Evolutionary conservation across 2,113 vertebrate species (phyloP), one percentile per base, ranked within the genome.

Genomic region (Colinus virginianus): DNA sequence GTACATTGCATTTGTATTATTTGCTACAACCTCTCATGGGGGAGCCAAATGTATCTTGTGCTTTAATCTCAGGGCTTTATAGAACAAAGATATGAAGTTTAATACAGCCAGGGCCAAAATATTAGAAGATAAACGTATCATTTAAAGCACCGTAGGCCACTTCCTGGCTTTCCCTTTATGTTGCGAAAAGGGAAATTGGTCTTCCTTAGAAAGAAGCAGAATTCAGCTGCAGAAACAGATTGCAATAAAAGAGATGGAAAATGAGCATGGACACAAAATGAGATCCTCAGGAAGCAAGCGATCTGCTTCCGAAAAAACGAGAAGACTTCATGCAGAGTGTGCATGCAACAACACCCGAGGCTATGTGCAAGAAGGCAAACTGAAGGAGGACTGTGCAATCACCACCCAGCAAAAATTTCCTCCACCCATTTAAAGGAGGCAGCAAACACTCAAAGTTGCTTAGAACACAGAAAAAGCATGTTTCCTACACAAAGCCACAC

Each of bases 101-200:
- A 87, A 85, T 83, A 20, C 59, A 84, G 75, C 71, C 87, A 92
- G 87, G 51, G 59, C 28, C 77, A 42, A 95, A 94, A 64, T 51
- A 51, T 62, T 67, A 87, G 61, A 79, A 84, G 81, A 90, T 55
- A 90, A 93, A 87, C 21, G 70, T 85, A 93, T 61, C 90, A 88
- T 92, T 92, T 79, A 87, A 94, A 89, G 85, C 34, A 85, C 77
- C 26, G 34, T 53, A 85, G 82, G 70, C 71, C 56, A 80, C 76
- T 87, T 91, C 68, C 81, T 87, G 32, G 2, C 79, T 89, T 87
- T 80, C 48, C 46, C 38, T 49, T 23, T 61, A 32, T 19, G 46
- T 23, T 77, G 26, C 67, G 49, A 89, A 51, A 90, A 53, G 48
- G 53, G 46, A 90, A 38, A 72, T 21, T 0, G 3, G 11, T 93